Percentiles rank a stretch among this genome's conserved stretches.
Evolutionary conservation across 2,888 invertebrate genomes (phyloP).

Genomic region (Nezara viridula): DNA sequence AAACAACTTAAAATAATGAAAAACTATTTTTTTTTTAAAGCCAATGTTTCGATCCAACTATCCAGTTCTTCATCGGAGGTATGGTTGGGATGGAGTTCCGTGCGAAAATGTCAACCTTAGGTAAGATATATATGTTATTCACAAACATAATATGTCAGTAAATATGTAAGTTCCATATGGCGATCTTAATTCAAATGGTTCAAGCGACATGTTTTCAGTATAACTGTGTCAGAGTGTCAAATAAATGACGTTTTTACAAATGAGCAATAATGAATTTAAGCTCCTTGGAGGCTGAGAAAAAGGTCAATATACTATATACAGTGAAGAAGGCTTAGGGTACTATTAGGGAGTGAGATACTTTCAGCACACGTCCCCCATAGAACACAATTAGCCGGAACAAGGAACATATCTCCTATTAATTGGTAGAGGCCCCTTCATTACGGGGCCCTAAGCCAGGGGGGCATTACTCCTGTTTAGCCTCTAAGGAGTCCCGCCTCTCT

Average conservation of each 20-base stretch:
- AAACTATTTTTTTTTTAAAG: no score
- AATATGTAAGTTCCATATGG: no score
- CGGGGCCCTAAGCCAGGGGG: constrained; percentile 2
- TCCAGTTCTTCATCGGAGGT: no score
- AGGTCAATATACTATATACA: not conserved
- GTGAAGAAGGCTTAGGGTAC: constrained; percentile 21
- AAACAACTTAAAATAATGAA: no score
- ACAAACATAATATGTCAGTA: no score
- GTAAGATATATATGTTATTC: no score
- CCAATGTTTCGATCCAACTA: no score
- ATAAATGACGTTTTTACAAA: not conserved
- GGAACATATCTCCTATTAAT: constrained; percentile 48
- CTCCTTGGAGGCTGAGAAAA: not conserved
- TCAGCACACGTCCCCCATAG: constrained; percentile 18
- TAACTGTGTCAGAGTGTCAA: not conserved
- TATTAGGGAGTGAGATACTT: constrained; percentile 6
- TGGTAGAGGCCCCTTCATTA: constrained; percentile 37
- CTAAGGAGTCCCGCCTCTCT: constrained; percentile 42
- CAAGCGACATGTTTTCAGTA: not conserved
- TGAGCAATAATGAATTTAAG: constrained; percentile 6
- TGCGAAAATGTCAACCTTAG: no score
- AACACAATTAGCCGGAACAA: constrained; percentile 27
- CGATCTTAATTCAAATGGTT: no score
- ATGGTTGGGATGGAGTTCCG: no score
- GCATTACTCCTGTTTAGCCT: constrained; percentile 47